These are phyloP conservation scores for Drosophila testacea DNA, from an alignment of 2,888 invertebrate species.

Conservation along the genomic window DNA sequence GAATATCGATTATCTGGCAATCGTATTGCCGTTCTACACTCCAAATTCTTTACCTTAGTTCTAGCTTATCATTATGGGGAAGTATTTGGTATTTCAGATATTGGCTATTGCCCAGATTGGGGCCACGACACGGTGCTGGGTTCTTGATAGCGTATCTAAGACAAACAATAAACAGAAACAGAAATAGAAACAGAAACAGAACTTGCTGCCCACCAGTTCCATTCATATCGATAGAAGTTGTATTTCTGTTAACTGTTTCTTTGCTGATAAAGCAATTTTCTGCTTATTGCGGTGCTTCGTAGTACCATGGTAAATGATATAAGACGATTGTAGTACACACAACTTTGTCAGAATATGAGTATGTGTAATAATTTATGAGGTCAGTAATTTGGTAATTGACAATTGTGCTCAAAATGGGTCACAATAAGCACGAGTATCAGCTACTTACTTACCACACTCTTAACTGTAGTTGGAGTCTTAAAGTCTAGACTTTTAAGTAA, in stretches of 20 bases:
- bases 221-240: constrained; percentile 42
- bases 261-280: constrained; percentile 55
- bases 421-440: constrained; percentile 20
- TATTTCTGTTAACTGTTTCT: constrained; percentile 41
- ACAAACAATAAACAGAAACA: constrained; percentile 41
- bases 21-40: constrained; percentile 6
- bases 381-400: constrained; percentile 75
- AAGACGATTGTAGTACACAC: constrained; percentile 29
- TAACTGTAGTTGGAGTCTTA: constrained; percentile 29
- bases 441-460: constrained; percentile 8
- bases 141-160: constrained; percentile 66
- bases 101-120: constrained; percentile 49
- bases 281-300: constrained; percentile 19
- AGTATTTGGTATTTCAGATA: constrained; percentile 34
- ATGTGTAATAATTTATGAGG: constrained; percentile 64
- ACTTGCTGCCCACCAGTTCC: constrained; percentile 12
- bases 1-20: constrained; percentile 19
- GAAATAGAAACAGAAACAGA: constrained; percentile 16
- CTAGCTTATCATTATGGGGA: constrained; percentile 33
- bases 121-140: constrained; percentile 28
- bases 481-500: constrained; percentile 40
- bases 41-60: neutral
- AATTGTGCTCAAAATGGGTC: constrained; percentile 59
- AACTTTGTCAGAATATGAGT: constrained; percentile 1
- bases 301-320: constrained; percentile 25